Evolutionary conservation across 2,113 vertebrate species (phyloP), one percentile per base, ranked within the genome.

Genomic region (Arizona elegans): DNA sequence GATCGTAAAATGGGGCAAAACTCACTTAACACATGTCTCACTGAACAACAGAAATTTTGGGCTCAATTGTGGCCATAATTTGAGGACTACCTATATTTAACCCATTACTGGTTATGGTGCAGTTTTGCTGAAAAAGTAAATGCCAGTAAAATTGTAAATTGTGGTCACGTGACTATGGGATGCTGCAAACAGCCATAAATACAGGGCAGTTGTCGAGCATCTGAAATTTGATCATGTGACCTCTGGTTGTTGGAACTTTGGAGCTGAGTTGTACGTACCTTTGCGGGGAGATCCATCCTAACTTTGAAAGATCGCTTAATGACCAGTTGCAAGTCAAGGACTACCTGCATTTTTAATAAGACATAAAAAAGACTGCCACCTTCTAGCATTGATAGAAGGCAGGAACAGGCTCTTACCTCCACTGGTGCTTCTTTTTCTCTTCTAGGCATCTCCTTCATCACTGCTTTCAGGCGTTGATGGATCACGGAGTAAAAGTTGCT

Each of bases 381-480:
- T 19, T 13, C 26, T n/a, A 17, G 29, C 13, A 19, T n/a, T 54
- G 52, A 26, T 9, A 54, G 86, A n/a, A 87, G 52, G 52, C 26
- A n/a, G 26, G 15, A 54, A 54, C 9, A 54, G 19, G 10, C 11
- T 43, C 43, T 91, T 53, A 38, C 1, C 85, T 94, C 9, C 81
- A 86, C 94, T 75, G 86, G 93, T 43, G 85, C 90, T 86, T 95
- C 94, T 94, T 55, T 53, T 62, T 10, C 94, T 86, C 43, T 96
- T 96, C 50, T 96, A 99, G 99, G 94, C 99, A 99, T 96, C 98
- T 99, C 87, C 98, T 99, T 96, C 99, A 99, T 97, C 99, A 99
- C 97, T 99, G 99, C 95, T 99, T 99, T 96, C 99, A 99, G 97
- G 99, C 99, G 87, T 96, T 99, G 93, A 99, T 99, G 99, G 99